phyloP scores from a whole-genome alignment of 2,113 vertebrate species.

The Melanotaenia duboulayi region DNA sequence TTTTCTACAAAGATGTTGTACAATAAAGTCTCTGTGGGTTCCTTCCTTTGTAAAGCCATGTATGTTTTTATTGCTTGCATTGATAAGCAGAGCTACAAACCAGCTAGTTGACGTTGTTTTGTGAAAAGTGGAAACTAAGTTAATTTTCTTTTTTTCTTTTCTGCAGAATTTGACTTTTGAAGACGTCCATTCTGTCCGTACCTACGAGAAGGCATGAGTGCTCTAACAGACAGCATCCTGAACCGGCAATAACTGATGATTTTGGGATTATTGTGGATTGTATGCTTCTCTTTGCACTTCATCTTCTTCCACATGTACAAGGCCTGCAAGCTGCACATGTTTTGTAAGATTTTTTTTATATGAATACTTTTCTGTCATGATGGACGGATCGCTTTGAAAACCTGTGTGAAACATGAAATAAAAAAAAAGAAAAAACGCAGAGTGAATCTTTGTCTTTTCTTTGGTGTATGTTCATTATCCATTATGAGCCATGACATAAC shows the following conservation, averaged over 20 bases:
- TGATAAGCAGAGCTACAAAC: too few relatives aligned
- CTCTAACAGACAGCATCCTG: conserved; percentile 21
- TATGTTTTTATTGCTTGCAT: too few relatives aligned
- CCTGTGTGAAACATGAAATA: conserved; percentile 70
- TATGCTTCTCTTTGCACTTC: conserved; percentile 75
- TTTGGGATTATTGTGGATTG: conserved; percentile 65
- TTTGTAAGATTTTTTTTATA: conserved; percentile 71
- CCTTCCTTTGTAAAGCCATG: too few relatives aligned
- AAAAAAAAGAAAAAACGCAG: conserved; percentile 49
- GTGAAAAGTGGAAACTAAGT: neutral
- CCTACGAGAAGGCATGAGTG: conserved; percentile 91
- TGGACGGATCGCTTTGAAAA: conserved; percentile 60
- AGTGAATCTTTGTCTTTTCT: neutral
- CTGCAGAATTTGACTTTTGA: conserved; percentile 91
- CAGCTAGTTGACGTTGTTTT: too few relatives aligned
- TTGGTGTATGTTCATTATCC: neutral
- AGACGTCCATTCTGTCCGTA: conserved; percentile 90
- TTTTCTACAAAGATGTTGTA: neutral
- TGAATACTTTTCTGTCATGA: conserved; percentile 59
- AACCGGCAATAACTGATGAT: conserved; percentile 41
- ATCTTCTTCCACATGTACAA: conserved; percentile 52
- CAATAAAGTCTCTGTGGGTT: neutral
- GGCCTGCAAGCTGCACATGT: conserved; percentile 65
- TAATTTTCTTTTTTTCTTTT: conserved; percentile 16
- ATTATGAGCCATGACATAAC: neutral